Evolutionary conservation across 2,888 invertebrate genomes (phyloP).

Genomic region (Rambutsinella grinnellia): DNA sequence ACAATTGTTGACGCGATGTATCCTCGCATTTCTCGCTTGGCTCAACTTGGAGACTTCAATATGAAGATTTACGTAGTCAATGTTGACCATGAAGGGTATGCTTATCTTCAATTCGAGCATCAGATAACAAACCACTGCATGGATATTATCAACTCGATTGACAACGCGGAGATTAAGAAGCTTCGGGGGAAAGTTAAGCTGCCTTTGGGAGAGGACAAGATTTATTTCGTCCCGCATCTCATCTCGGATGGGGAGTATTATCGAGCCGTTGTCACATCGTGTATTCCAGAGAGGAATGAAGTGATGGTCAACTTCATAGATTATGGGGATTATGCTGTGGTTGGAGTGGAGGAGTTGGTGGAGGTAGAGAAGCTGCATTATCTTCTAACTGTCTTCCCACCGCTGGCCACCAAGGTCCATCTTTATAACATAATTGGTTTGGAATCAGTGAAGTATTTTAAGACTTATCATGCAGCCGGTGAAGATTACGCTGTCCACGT

Average conservation of each 20-base stretch:
- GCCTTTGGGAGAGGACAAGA: background rate
- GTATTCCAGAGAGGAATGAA: too few relatives aligned
- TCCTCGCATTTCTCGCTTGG: background rate
- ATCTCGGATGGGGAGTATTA: constrained; percentile 5
- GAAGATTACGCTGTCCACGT: background rate
- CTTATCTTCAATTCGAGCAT: constrained; percentile 7
- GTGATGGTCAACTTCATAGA: constrained; percentile 19
- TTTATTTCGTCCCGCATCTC: constrained; percentile 19
- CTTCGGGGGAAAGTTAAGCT: constrained; percentile 3
- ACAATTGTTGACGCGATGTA: background rate
- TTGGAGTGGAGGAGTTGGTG: constrained; percentile 10
- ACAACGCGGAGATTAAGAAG: background rate
- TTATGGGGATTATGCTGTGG: constrained; percentile 11
- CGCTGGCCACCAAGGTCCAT: constrained; percentile 1
- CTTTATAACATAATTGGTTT: constrained; percentile 17
- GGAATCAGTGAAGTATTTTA: background rate
- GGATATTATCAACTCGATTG: background rate
- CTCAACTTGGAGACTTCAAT: background rate
- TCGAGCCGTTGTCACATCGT: background rate
- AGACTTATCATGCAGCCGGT: background rate
- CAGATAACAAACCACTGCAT: background rate
- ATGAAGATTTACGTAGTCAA: constrained; percentile 5
- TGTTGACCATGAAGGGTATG: background rate
- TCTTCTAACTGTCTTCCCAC: constrained; percentile 8
- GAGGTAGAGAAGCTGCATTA: background rate